Evolutionary conservation across 2,113 vertebrate species (phyloP), one percentile per base, ranked within the genome.

Genomic region (Nyctibius bracteatus): DNA sequence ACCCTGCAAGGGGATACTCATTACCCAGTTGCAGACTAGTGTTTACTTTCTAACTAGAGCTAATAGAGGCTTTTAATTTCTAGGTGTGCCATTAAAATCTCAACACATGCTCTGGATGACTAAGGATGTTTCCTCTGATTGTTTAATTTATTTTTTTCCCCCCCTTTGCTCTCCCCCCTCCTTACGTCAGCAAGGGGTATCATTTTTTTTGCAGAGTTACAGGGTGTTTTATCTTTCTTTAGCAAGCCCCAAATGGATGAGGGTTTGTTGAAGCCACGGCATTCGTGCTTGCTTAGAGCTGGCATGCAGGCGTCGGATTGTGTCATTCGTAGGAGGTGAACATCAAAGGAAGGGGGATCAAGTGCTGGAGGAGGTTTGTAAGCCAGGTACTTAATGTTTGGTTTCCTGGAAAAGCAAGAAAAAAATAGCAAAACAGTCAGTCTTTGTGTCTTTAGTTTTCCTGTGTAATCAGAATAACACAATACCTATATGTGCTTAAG

Each of bases 301-400:
- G 88, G 49, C 28, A 9, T 1, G 94, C 95, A 94, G 96, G 94
- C 1, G 84, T 92, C 93, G 92, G 94, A 94, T 92, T 96, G 96
- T 97, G 94, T 91, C 94, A 92, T 91, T 96, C 4, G 80, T 92
- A 92, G 93, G 92, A 93, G n/a, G 81, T 20, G 65, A 91, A 86
- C 87, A 85, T 96, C 94, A 97, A 92, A 97, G 92, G 96, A 96
- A 97, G 89, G 62, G 31, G 92, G 94, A 93, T 88, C 70, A 89
- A 65, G 72, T 88, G 33, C 91, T 87, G 62, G 90, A 93, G 91
- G 43, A 89, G 82, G 74, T 81, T 92, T 92, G 58, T 75, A 62
- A 96, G 74, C 90, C 82, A 96, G 87, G 93, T 96, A 77, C 78
- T 90, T 95, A 96, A 75, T 96, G 83, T 75, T 96, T 96, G 81